Evolutionary conservation across 2,797 vertebrate genomes (phyloP), one percentile per base, ranked within the genome.

Genomic region (Leptodactylus fallax): DNA sequence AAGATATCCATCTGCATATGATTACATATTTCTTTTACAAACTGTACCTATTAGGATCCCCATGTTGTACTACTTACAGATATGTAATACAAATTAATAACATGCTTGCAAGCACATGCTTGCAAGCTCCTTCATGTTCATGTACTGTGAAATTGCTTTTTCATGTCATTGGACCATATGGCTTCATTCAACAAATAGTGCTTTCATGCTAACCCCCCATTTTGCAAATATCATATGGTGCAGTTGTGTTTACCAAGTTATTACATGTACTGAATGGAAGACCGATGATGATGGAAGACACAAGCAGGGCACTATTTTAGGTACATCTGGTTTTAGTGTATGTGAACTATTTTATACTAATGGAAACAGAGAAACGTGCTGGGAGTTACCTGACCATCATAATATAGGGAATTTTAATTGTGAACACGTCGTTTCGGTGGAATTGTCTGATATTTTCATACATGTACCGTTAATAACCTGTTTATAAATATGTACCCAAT

Each of bases 61-160:
- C 85, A 87, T 87, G 49, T 87, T 87, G 77, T 81, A 81, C 78
- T 81, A 61, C 78, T 79, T 86, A 86, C 47, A 60, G 85, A 81
- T 23, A 60, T 87, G 65, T 49, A 72, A 49, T 81, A 81, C 67
- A 87, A 81, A 87, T 79, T 81, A 87, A 51, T 80, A 49, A 21
- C 67, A 72, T 47, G n/a, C 79, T 74, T 81, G 78, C 63, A 81
- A 81, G 55, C 63, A 56, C 53, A 27, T 36, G 36, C 36, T 49
- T 81, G 36, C 78, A 72, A 11, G 25, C 9, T 11, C 51, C 56
- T n/a, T 61, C 55, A 51, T 55, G 11, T 80, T 65, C 49, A 80
- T 69, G 53, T 86, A 45, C 49, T 56, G 63, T 56, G 25, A 79
- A 86, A 78, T 78, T 63, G 27, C 14, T 79, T 79, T 63, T 79